These are phyloP conservation scores for Sebastes oblongus DNA, from an alignment of 2,797 vertebrate species.

Conservation along the genomic window DNA sequence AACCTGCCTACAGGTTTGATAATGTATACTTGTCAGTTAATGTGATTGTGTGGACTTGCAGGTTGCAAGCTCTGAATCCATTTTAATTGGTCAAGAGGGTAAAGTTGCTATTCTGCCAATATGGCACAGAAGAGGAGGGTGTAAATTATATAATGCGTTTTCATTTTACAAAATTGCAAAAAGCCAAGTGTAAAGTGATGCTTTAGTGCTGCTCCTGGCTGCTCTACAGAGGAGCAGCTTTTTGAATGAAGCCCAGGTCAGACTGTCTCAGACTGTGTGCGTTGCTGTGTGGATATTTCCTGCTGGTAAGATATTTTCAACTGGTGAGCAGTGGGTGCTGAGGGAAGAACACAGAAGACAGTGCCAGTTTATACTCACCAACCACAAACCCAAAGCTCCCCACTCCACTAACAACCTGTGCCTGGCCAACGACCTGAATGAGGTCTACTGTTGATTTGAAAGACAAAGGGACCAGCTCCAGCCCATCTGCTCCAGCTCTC, in stretches of 20 bases:
- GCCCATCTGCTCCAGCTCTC: neutral
- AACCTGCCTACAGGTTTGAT: neutral
- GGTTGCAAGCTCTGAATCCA: neutral
- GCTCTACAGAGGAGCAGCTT: neutral
- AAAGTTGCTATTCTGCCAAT: neutral
- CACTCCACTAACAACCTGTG: neutral
- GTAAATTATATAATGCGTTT: neutral
- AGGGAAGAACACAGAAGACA: neutral
- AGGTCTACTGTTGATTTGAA: neutral
- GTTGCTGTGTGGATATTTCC: neutral
- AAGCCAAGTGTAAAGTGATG: neutral
- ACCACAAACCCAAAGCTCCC: neutral
- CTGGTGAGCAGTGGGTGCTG: neutral
- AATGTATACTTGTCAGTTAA: neutral
- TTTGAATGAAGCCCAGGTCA: neutral
- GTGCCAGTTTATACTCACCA: neutral
- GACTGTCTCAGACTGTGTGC: neutral
- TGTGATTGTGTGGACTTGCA: neutral
- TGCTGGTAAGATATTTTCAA: neutral
- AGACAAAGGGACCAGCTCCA: neutral
- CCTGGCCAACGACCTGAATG: neutral
- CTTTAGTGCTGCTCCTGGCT: neutral
- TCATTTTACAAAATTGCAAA: slow-evolving; percentile 18
- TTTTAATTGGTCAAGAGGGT: slow-evolving; percentile 16
- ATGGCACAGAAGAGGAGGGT: neutral